Evolutionary conservation across 2,113 vertebrate genomes (phyloP).

Genomic region (Lonchura striata): DNA sequence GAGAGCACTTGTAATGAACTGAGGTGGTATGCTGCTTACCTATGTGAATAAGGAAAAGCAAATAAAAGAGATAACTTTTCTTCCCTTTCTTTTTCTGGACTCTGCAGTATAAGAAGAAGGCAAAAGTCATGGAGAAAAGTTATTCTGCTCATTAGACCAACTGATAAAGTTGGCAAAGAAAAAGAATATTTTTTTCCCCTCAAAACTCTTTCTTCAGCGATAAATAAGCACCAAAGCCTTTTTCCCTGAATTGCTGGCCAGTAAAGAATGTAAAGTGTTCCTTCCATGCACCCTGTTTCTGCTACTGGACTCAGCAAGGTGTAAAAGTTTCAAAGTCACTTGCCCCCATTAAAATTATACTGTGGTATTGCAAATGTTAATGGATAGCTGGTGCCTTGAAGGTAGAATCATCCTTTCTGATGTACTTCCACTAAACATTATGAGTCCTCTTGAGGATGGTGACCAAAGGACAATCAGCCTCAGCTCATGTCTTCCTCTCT

Average conservation of each 20-base stretch:
- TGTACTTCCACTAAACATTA: neutral
- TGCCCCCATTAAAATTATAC: neutral
- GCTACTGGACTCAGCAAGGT: neutral
- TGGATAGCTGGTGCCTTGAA: neutral
- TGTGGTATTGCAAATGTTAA: neutral
- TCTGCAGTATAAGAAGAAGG: neutral
- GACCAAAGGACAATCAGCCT: neutral
- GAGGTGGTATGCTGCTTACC: neutral
- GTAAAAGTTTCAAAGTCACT: neutral
- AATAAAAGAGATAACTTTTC: neutral
- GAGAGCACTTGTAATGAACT: neutral
- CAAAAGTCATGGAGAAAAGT: neutral
- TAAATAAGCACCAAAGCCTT: neutral
- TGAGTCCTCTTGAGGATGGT: neutral
- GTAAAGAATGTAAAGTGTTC: neutral
- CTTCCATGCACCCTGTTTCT: neutral
- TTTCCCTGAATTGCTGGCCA: neutral
- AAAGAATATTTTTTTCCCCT: neutral
- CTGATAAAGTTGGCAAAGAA: neutral
- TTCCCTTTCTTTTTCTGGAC: neutral
- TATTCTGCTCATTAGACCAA: neutral
- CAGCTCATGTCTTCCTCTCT: neutral
- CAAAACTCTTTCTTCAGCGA: neutral
- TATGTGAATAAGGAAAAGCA: neutral
- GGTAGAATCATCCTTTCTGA: neutral